Evolutionary conservation across 1,140 invertebrate genomes (phyloP).

Genomic region (Lanistes nyassanus): DNA sequence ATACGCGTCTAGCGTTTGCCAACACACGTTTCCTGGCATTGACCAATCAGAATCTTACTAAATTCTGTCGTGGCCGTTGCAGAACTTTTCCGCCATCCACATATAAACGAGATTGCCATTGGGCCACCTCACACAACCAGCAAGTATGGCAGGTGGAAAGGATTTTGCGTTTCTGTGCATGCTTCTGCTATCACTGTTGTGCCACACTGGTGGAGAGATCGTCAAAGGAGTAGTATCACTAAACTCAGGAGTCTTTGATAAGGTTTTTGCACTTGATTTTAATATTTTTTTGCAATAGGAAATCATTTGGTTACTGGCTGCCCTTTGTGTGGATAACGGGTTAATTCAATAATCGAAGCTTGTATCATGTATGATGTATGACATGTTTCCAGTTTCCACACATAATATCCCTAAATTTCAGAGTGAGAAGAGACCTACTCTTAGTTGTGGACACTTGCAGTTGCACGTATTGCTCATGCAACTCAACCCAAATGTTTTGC

Average conservation of each 20-base stretch:
- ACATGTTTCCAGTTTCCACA: too few species aligned
- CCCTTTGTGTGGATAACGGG: too few species aligned
- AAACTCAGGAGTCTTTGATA: conserved; percentile 60
- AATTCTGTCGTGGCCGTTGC: conserved; percentile 9
- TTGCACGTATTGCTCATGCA: too few species aligned
- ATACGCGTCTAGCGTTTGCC: not conserved
- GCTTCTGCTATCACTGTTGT: conserved; percentile 35
- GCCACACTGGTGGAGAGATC: conserved; percentile 37
- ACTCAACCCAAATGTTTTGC: too few species aligned
- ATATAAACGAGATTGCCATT: conserved; percentile 42
- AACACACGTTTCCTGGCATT: conserved; percentile 14
- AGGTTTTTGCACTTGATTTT: conserved; percentile 74
- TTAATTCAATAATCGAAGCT: too few species aligned
- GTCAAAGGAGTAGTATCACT: conserved; percentile 54
- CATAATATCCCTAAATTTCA: too few species aligned
- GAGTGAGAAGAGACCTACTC: too few species aligned
- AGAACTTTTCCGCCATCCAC: conserved; percentile 13
- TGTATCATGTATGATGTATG: too few species aligned
- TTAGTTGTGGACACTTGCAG: too few species aligned
- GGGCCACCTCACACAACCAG: conserved; percentile 47
- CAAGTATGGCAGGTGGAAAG: conserved; percentile 29
- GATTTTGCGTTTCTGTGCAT: conserved; percentile 23
- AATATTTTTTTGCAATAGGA: too few species aligned
- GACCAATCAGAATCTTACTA: conserved; percentile 5
- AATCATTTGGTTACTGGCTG: too few species aligned